Evolutionary conservation across 37 sponge, comb jelly and placozoan genomes (phyloP).

Genomic region (Spongia lamella): DNA sequence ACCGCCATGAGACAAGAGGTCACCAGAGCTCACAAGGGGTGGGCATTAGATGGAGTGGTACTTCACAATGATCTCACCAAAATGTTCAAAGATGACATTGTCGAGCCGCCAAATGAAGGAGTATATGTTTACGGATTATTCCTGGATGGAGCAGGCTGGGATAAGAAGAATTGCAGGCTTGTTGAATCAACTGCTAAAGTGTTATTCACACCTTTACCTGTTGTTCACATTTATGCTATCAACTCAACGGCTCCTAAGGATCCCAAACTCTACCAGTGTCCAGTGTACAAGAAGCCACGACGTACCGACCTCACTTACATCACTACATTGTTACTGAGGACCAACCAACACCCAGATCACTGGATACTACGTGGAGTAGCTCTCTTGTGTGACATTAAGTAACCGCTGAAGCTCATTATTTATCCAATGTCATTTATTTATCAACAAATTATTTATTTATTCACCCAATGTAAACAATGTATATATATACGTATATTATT

Average conservation of each 20-base stretch:
- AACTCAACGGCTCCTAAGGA: conserved; percentile 66
- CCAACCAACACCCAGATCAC: conserved; percentile 84
- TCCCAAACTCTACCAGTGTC: conserved; percentile 93
- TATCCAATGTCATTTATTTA: too few species aligned
- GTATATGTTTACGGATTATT: conserved; percentile 96
- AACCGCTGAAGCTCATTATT: too few species aligned
- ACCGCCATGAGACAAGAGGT: conserved; percentile 99
- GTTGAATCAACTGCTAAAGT: conserved; percentile 92
- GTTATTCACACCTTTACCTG: conserved; percentile 86
- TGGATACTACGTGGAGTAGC: conserved; percentile 98
- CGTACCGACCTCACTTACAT: conserved; percentile 97
- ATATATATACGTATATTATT: too few species aligned
- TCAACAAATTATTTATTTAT: too few species aligned
- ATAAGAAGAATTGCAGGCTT: conserved; percentile 75
- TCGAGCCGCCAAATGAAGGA: conserved; percentile 86
- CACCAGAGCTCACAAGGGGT: conserved; percentile 99
- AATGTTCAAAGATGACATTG: conserved; percentile 91
- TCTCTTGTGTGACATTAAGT: conserved; percentile 96
- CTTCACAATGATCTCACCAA: conserved; percentile 93
- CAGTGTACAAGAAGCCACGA: conserved; percentile 97
- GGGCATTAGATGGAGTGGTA: conserved; percentile 96
- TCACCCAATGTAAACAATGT: too few species aligned
- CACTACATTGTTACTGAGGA: conserved; percentile 79
- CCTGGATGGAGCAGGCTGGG: conserved; percentile 99
- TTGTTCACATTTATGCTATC: conserved; percentile 92